Conservation (phyloP, 2,888 invertebrate genomes). For the Xanthia icteritia region DNA sequence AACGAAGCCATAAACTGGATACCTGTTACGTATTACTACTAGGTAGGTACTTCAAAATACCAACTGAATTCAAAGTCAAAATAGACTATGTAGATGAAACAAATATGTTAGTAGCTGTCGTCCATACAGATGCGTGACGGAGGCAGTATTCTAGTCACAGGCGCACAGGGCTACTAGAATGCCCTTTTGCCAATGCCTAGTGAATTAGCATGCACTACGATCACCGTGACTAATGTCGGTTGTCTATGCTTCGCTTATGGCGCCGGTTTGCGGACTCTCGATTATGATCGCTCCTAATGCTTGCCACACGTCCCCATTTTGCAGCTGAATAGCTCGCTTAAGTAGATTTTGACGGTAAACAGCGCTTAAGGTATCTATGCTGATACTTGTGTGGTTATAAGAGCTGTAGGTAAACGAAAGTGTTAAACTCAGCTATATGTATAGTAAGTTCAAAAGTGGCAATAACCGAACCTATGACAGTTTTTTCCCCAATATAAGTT, state of each 20-base stretch:
- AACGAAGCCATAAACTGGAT: conserved; percentile 30
- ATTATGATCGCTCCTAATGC: conserved; percentile 44
- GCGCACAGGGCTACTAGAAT: conserved; percentile 69
- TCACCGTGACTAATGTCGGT: conserved; percentile 64
- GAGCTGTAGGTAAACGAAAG: neutral
- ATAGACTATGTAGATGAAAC: conserved; percentile 45
- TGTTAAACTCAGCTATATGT: conserved; percentile 5
- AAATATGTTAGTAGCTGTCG: conserved; percentile 52
- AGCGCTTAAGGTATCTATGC: conserved; percentile 8
- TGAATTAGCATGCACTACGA: conserved; percentile 70
- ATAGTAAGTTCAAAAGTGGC: conserved; percentile 4
- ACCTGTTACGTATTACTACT: conserved; percentile 13
- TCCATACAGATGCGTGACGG: conserved; percentile 69
- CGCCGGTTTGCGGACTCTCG: conserved; percentile 33
- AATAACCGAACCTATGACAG: conserved; percentile 20
- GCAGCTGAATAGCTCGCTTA: conserved; percentile 26
- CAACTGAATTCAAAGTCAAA: conserved; percentile 16
- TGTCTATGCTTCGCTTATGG: conserved; percentile 52
- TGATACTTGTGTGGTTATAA: conserved; percentile 9
- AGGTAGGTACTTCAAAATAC: conserved; percentile 12
- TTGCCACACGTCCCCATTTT: conserved; percentile 6
- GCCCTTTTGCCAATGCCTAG: conserved; percentile 74
- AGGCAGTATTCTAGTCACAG: conserved; percentile 79
- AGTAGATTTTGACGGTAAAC: conserved; percentile 34
- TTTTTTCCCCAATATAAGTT: conserved; percentile 25